Percentiles rank a stretch among this genome's conserved stretches.
Evolutionary conservation across 2,797 vertebrate species (phyloP).

Genomic region (Chelon labrosus): DNA sequence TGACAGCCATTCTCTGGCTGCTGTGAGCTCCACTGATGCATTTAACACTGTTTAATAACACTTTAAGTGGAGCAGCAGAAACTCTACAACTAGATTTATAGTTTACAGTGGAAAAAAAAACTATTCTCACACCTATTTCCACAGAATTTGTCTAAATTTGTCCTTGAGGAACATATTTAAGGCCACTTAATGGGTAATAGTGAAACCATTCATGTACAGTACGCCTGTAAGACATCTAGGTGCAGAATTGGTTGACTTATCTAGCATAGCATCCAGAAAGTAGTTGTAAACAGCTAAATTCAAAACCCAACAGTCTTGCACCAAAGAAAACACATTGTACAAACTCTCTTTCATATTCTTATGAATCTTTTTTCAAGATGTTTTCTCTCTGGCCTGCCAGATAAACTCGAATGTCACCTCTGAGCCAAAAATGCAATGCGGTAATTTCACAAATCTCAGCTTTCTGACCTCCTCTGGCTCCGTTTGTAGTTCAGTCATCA

Average conservation of each 20-base stretch:
- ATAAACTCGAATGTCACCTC: not conserved
- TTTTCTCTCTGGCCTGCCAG: slow-evolving; percentile 11
- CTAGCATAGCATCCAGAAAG: too few relatives aligned
- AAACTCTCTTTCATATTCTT: slow-evolving; percentile 1
- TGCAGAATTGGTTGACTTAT: too few relatives aligned
- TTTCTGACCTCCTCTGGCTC: slow-evolving; percentile 19
- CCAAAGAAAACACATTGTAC: not conserved
- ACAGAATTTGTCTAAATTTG: slow-evolving; percentile 5
- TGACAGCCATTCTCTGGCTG: slow-evolving; percentile 20
- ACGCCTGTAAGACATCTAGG: too few relatives aligned
- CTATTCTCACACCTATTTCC: not conserved
- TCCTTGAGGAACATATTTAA: slow-evolving; percentile 16
- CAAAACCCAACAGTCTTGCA: not conserved
- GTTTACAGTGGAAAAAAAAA: slow-evolving; percentile 29
- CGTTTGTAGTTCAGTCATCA: slow-evolving; percentile 38
- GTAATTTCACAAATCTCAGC: slow-evolving; percentile 23
- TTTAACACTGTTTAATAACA: slow-evolving; percentile 30
- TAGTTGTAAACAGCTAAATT: not conserved
- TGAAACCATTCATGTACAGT: not conserved
- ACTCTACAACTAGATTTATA: slow-evolving; percentile 22
- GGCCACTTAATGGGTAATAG: not conserved
- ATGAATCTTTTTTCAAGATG: slow-evolving; percentile 37
- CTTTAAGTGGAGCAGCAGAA: slow-evolving; percentile 29
- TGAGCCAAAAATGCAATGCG: slow-evolving; percentile 9
- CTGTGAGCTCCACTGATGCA: slow-evolving; percentile 25